These are phyloP conservation scores for Pelecanoides urinatrix DNA, from an alignment of 2,113 vertebrate genomes.

Conservation along the genomic window DNA sequence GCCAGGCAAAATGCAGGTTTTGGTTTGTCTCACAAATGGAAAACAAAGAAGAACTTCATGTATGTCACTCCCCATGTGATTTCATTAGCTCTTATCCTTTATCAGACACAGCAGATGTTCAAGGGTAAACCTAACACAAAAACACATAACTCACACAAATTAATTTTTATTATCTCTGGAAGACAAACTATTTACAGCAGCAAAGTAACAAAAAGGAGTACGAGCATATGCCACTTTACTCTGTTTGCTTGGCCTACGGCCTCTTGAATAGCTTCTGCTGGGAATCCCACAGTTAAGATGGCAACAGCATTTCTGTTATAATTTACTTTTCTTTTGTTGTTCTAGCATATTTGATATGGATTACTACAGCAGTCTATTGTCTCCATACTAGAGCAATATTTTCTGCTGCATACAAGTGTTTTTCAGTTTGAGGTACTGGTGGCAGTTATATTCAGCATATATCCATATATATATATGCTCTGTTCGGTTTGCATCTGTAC, in stretches of 20 bases:
- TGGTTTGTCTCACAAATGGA: neutral
- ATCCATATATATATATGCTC: neutral
- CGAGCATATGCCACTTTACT: neutral
- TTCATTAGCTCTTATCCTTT: conserved; percentile 14
- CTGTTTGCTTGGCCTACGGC: conserved; percentile 53
- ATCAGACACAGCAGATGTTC: conserved; percentile 38
- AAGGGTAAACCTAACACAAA: neutral
- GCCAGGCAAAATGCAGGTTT: neutral
- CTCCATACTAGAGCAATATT: neutral
- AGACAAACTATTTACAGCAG: conserved; percentile 29
- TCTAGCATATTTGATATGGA: neutral
- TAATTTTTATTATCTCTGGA: conserved; percentile 24
- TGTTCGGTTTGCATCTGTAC: neutral
- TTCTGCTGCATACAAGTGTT: neutral
- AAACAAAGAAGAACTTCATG: neutral
- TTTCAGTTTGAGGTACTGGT: neutral
- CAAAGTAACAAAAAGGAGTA: neutral
- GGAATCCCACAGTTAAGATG: neutral
- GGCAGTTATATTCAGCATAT: neutral
- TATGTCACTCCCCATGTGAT: neutral
- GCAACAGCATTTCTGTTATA: conserved; percentile 10
- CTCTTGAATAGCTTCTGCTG: conserved; percentile 34
- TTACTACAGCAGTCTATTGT: neutral
- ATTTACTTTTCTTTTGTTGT: neutral
- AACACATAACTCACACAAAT: neutral